Evolutionary conservation across 2,113 vertebrate genomes (phyloP).

Genomic region (Tonatia bakeri): DNA sequence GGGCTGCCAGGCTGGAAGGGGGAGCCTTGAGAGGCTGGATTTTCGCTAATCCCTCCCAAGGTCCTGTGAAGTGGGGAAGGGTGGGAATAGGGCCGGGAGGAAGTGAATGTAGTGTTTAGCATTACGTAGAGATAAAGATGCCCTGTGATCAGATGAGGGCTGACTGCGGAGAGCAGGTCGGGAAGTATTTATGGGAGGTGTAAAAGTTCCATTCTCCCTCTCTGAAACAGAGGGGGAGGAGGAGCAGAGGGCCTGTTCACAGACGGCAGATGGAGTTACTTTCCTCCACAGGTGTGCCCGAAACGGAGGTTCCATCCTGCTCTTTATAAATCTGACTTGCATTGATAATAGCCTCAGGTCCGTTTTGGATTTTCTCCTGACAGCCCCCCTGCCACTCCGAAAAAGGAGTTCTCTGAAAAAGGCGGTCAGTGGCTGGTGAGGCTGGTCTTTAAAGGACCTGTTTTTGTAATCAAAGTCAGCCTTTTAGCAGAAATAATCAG

Average conservation of each 20-base stretch:
- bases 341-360: not conserved
- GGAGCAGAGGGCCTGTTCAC: not conserved
- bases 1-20: not conserved
- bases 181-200: not conserved
- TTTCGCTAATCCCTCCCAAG: constrained; percentile 41
- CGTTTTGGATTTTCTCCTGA: not conserved
- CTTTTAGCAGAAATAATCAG: not conserved
- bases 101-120: constrained; percentile 7
- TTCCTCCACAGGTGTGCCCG: constrained; percentile 4
- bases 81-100: not conserved
- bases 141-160: constrained; percentile 20
- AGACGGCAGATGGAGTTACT: not conserved
- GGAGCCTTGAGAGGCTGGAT: not conserved
- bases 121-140: constrained; percentile 39
- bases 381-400: not conserved
- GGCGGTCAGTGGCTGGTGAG: not conserved
- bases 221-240: not conserved
- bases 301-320: not conserved
- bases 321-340: not conserved
- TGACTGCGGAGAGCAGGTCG: not conserved
- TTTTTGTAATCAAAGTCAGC: not conserved
- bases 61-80: constrained; percentile 29
- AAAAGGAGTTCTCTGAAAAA: not conserved
- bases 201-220: not conserved
- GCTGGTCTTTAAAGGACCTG: not conserved